Percentiles rank a stretch among this genome's conserved stretches.
phyloP scores from a whole-genome alignment of 2,797 vertebrate species.

The Orientallactaga sibirica region DNA sequence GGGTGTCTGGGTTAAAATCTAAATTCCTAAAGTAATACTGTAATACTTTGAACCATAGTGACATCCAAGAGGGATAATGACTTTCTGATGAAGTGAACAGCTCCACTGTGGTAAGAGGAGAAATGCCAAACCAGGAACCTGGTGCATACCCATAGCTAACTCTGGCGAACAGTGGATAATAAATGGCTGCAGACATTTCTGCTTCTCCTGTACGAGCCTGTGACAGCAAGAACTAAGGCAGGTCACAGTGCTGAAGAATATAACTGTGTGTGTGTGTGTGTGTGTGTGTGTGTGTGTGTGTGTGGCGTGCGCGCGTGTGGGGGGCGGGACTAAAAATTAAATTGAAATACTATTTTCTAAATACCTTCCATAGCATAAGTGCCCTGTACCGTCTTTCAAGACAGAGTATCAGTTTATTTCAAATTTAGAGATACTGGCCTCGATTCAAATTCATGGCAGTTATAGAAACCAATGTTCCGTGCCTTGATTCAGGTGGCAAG shows the following conservation, averaged over 20 bases:
- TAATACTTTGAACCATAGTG: slow-evolving; percentile 81
- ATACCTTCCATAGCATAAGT: slow-evolving; percentile 89
- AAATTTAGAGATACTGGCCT: slow-evolving; percentile 93
- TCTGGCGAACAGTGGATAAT: slow-evolving; percentile 79
- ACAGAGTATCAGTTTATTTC: slow-evolving; percentile 91
- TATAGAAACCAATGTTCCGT: slow-evolving; percentile 92
- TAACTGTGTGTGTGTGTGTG: slow-evolving; percentile 69
- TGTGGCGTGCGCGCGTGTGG: background rate
- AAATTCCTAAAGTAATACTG: slow-evolving; percentile 84
- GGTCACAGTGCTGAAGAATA: slow-evolving; percentile 62
- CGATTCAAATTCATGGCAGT: slow-evolving; percentile 93
- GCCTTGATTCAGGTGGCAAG: slow-evolving; percentile 92
- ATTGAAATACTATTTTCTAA: slow-evolving; percentile 89
- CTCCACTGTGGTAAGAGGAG: slow-evolving; percentile 72
- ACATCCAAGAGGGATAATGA: slow-evolving; percentile 83
- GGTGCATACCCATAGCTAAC: slow-evolving; percentile 79
- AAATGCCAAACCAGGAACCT: slow-evolving; percentile 81
- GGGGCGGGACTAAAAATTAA: slow-evolving; percentile 86
- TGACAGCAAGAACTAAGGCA: slow-evolving; percentile 74
- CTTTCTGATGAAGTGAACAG: slow-evolving; percentile 85
- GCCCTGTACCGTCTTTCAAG: slow-evolving; percentile 89
- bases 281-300: background rate
- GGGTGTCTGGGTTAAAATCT: slow-evolving; percentile 83
- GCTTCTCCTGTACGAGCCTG: slow-evolving; percentile 72
- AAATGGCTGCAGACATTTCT: slow-evolving; percentile 81